Evolutionary conservation across 2,888 invertebrate genomes (phyloP).

Genomic region (Cinara cedri): DNA sequence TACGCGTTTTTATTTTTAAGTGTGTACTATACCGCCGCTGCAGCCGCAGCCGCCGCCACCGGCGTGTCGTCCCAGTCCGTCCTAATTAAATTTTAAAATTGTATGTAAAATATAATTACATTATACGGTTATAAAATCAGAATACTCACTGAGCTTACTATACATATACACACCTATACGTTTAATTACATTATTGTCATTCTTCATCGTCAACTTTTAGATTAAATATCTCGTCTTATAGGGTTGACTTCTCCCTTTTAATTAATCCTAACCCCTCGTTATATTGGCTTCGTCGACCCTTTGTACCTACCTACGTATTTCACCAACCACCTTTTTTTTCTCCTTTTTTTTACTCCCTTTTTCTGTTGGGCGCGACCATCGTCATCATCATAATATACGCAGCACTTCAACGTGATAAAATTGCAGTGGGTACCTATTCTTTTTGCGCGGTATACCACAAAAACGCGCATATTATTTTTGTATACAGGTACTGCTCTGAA

Average conservation of each 20-base stretch:
- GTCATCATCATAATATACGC: too few relatives aligned
- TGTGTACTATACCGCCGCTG: too few relatives aligned
- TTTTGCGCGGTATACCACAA: too few relatives aligned
- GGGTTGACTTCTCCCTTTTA: slow-evolving; percentile 50
- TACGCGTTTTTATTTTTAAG: slow-evolving; percentile 1
- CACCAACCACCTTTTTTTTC: too few relatives aligned
- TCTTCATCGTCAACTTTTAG: slow-evolving; percentile 55
- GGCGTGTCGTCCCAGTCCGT: too few relatives aligned
- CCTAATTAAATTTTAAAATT: slow-evolving; percentile 46
- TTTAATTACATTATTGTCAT: slow-evolving; percentile 55
- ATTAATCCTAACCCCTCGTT: slow-evolving; percentile 41
- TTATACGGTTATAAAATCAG: slow-evolving; percentile 33
- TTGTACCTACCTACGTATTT: too few relatives aligned
- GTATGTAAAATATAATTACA: slow-evolving; percentile 31
- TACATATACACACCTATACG: background rate
- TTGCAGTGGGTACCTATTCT: too few relatives aligned
- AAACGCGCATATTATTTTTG: too few relatives aligned
- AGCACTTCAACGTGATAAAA: background rate
- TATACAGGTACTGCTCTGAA: too few relatives aligned
- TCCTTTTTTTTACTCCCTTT: too few relatives aligned
- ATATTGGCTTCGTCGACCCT: slow-evolving; percentile 3
- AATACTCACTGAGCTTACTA: background rate
- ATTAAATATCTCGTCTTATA: slow-evolving; percentile 48
- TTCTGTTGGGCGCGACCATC: too few relatives aligned
- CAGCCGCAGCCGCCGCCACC: too few relatives aligned